These are phyloP conservation scores for Perizoma flavofasciatum DNA, from an alignment of 2,888 invertebrate species.

Conservation along the genomic window DNA sequence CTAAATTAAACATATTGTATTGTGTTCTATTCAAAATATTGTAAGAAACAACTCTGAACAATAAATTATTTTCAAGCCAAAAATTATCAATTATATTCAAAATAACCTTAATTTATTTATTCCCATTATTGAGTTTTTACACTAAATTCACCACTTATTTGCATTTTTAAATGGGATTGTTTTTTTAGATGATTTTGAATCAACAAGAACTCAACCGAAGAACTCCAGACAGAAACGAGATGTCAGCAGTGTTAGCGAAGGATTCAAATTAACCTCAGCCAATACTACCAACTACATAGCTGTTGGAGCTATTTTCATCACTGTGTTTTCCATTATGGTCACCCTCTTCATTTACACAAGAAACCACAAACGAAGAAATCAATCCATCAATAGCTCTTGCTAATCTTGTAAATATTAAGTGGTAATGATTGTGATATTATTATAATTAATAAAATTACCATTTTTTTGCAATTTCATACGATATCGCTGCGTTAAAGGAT, in stretches of 20 bases:
- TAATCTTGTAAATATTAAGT: conserved; percentile 44
- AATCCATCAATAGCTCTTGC: conserved; percentile 40
- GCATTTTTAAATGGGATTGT: no score
- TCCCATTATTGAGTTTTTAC: no score
- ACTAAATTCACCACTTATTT: no score
- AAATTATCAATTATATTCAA: no score
- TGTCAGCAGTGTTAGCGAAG: conserved; percentile 47
- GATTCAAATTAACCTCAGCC: conserved; percentile 25
- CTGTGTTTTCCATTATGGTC: conserved; percentile 55
- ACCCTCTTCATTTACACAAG: conserved; percentile 53
- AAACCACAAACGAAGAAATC: conserved; percentile 41
- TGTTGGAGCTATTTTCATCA: conserved; percentile 56
- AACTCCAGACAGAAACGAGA: conserved; percentile 67
- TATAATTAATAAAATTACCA: conserved; percentile 40
- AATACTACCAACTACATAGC: conserved; percentile 54
- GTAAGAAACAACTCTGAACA: no score
- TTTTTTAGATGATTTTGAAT: conserved; percentile 70
- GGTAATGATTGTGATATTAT: conserved; percentile 62
- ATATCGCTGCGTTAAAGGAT: conserved; percentile 51
- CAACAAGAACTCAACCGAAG: conserved; percentile 62
- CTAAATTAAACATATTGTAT: no score
- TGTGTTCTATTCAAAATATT: no score
- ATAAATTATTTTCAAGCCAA: no score
- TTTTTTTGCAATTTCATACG: conserved; percentile 41
- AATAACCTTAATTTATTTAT: no score